Evolutionary conservation across 2,113 vertebrate genomes (phyloP), one percentile per base, ranked within the genome.

Genomic region (Nyctibius bracteatus): DNA sequence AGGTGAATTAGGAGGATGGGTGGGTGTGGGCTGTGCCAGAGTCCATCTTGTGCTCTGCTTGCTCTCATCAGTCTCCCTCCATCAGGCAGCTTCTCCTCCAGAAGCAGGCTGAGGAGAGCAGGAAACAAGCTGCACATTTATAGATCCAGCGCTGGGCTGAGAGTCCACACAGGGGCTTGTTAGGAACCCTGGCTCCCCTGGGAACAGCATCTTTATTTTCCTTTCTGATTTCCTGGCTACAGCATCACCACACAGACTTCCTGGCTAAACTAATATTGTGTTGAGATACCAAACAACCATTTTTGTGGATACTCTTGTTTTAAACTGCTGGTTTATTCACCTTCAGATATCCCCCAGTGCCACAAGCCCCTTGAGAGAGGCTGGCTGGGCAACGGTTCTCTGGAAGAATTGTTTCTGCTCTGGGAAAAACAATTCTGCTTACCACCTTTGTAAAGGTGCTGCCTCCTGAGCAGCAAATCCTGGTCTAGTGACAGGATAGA

Each of bases 11-110:
- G 72, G 37, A 85, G 28, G 49, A 66, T 0, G 3, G 52, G 54
- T 92, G 63, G 67, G 11, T 88, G 66, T 43, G 84, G 74, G 39
- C 84, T 0, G 2, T 89, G 71, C 88, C 83, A 74, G 86, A 82
- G 67, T 19, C 92, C 78, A 12, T 84, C 73, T 79, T 43, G 18
- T 8, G 25, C 31, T 86, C 82, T 49, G 10, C 89, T 90, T 46
- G 39, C 65, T 68, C 52, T 83, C 96, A 75, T 88, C 86, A 91
- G 47, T 92, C 94, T 86, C 94, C 90, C 87, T 83, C 75, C 92
- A 86, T 92, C 93, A 88, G 70, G 73, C 96, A 92, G 83, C 68
- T 22, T 78, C 90, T 95, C 37, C 75, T 92, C 73, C 35, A 20
- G 89, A 93, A 95, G 86, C 71, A 57, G 39, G 62, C 79, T 79